These are phyloP conservation scores for Ephialtes manifestator DNA, from an alignment of 2,888 invertebrate species.

Conservation along the genomic window DNA sequence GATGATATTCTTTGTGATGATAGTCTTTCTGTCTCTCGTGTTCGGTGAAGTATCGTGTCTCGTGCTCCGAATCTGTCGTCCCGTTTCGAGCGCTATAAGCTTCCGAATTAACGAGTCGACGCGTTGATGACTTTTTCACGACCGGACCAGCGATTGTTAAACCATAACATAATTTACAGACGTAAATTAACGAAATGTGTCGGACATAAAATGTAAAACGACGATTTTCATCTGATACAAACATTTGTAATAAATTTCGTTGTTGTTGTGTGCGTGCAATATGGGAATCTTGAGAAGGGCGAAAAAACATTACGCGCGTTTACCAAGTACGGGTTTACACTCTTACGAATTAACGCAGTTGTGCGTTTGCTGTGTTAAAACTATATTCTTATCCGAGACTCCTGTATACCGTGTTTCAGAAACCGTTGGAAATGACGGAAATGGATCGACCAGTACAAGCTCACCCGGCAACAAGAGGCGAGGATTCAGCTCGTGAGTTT, in stretches of 20 bases:
- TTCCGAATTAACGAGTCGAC: neutral
- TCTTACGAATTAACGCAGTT: constrained; percentile 43
- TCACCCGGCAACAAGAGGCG: constrained; percentile 95
- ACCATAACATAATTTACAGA: neutral
- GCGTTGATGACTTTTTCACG: constrained; percentile 1
- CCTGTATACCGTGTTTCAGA: constrained; percentile 87
- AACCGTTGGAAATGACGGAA: constrained; percentile 89
- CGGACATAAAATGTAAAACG: neutral
- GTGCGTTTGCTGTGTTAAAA: constrained; percentile 49
- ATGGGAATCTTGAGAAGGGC: constrained; percentile 71
- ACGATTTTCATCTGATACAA: neutral
- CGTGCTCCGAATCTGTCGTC: neutral
- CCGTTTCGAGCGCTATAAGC: neutral
- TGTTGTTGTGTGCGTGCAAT: constrained; percentile 3
- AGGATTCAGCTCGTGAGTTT: constrained; percentile 94
- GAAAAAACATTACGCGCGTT: constrained; percentile 67
- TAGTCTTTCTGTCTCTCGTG: neutral
- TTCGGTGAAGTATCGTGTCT: constrained; percentile 1
- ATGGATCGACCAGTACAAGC: constrained; percentile 89
- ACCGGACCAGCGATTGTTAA: neutral
- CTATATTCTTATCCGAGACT: constrained; percentile 49
- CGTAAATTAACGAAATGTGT: neutral
- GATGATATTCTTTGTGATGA: neutral
- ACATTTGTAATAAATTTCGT: neutral
- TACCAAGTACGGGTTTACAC: constrained; percentile 66